phyloP scores from a whole-genome alignment of 2,888 invertebrate species.

The Podabrus alpinus region DNA sequence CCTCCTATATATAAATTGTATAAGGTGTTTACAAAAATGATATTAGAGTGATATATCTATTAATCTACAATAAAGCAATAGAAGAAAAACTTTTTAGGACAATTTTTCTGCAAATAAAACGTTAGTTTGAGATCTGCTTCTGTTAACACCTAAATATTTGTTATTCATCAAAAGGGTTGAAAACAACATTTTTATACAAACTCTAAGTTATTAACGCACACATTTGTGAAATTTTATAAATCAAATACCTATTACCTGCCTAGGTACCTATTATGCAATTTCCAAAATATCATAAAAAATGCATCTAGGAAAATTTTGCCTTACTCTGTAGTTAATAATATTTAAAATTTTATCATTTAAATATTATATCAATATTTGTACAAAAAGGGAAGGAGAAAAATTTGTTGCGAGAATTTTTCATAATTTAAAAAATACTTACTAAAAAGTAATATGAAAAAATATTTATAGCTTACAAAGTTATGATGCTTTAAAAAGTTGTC shows the following conservation, averaged over 20 bases:
- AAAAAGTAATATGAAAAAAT: not conserved
- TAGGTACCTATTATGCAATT: not conserved
- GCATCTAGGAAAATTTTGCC: not conserved
- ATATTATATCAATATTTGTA: not conserved
- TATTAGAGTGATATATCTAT: constrained; percentile 1
- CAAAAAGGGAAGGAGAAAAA: not conserved
- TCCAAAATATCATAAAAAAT: not conserved
- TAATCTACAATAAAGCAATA: not conserved
- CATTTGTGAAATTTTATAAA: constrained; percentile 1
- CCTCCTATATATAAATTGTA: constrained; percentile 7
- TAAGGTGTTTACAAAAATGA: constrained; percentile 7
- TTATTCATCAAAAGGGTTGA: constrained; percentile 9
- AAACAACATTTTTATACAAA: not conserved
- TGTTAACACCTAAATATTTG: constrained; percentile 16
- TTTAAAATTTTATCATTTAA: not conserved
- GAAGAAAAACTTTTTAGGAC: not conserved
- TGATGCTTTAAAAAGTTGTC: not conserved
- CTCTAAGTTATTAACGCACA: not conserved
- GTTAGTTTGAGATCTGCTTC: constrained; percentile 30
- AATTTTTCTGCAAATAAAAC: constrained; percentile 3
- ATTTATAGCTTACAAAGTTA: not conserved
- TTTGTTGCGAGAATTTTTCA: not conserved
- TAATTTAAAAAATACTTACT: not conserved
- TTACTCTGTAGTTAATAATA: not conserved
- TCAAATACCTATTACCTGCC: not conserved